Evolutionary conservation across 2,888 invertebrate genomes (phyloP), one percentile per base, ranked within the genome.

Genomic region (Calameuta idolon): DNA sequence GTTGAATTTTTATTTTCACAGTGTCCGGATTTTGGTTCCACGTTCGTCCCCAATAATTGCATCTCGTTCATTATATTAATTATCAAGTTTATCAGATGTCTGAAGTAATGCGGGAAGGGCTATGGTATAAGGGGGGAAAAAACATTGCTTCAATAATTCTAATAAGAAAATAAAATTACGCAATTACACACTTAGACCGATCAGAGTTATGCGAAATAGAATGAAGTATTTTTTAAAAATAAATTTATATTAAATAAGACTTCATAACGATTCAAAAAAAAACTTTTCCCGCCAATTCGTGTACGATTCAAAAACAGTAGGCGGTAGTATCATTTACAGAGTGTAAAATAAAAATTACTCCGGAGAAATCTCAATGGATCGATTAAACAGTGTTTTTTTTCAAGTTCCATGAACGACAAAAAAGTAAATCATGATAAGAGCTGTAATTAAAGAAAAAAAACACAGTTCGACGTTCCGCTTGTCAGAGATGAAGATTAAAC

Each of bases 71-170:
- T 81, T 4, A 84, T 79, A 12, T 81, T 85, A 15, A 89, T 84
- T 34, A 90, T 73, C 2, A 89, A 79, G 30, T 81, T 82, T 11
- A 90, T 79, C 34, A 89, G 73, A 30, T 86, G 85, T 79, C 85
- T 87, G 35, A 90, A 88, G 76, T 89, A 90, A 15, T 85, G 76
- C 11, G 87, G 81, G 73, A 87, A 88, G 69, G 87, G 84, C 89
- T 89, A 78, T 55, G 23, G 23, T 23, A 23, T 55, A 11, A 34
- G 31, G 77, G 4, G 35, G 11, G 11, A 30, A 79, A 12, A 69
- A 55, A 55, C 11, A 12, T 30, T 33, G 12, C 31, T 55, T 55
- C 2, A 23, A 23, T 55, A 23, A 23, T 55, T 15, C 1, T 55
- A 23, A 55, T 55, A 23, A 55, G 23, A 9, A 55, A 55, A 23